phyloP scores from a whole-genome alignment of 2,888 invertebrate genomes.

The Luperina testacea region DNA sequence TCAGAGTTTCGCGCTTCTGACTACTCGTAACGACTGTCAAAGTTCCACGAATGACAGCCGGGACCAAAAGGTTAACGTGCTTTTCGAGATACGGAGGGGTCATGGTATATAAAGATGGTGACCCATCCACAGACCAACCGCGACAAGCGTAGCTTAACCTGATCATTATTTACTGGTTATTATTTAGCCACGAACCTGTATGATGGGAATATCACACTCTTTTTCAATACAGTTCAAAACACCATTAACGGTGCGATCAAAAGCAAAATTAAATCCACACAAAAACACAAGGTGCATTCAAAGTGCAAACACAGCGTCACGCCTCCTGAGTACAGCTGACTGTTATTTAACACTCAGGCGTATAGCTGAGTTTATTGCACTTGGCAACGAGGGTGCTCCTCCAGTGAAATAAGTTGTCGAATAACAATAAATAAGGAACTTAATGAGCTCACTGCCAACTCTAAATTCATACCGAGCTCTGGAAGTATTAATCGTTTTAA shows the following conservation, averaged over 20 bases:
- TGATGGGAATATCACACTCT: not conserved
- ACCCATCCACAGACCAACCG: too few species aligned
- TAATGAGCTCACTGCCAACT: slow-evolving; percentile 46
- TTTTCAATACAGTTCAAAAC: not conserved
- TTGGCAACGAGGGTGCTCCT: slow-evolving; percentile 51
- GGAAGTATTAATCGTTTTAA: slow-evolving; percentile 50
- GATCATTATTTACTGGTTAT: too few species aligned
- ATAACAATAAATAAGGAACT: slow-evolving; percentile 52
- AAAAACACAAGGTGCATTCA: slow-evolving; percentile 49
- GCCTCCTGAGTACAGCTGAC: slow-evolving; percentile 51
- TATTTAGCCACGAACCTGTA: not conserved
- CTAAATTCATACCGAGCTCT: slow-evolving; percentile 40
- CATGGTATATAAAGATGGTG: too few species aligned
- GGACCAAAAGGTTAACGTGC: too few species aligned
- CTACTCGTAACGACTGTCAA: too few species aligned
- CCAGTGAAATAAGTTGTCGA: slow-evolving; percentile 54
- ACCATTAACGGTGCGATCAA: not conserved
- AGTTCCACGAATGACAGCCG: too few species aligned
- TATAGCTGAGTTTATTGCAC: slow-evolving; percentile 62
- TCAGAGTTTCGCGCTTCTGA: too few species aligned
- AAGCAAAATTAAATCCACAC: slow-evolving; percentile 28
- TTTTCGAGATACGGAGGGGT: too few species aligned
- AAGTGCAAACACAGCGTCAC: slow-evolving; percentile 57
- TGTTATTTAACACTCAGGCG: slow-evolving; percentile 18
- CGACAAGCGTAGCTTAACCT: too few species aligned